Base-by-base conservation (phyloP, 2,888 invertebrate genomes). In the Fragum fragum region DNA sequence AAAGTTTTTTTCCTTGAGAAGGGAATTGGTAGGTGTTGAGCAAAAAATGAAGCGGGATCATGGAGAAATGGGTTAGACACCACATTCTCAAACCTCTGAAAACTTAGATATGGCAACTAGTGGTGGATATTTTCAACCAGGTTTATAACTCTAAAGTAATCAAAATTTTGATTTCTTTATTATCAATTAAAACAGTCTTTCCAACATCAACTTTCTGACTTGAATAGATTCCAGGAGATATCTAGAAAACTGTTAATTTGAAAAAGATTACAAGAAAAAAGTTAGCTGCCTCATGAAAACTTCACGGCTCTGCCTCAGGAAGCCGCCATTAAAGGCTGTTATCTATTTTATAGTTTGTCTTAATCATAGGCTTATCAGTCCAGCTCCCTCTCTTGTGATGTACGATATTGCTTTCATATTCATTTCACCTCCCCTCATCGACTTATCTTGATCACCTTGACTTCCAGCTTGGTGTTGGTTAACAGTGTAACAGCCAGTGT, bases 301-400 rank as follows among this genome's bases (percentile, higher is more conserved):
- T 55, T 72, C 57, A 57, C 59, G 57, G 57, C 29, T 72, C 72
- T 57, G 36, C 18, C 59, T 68, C 66, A 59, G 76, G 57, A 59
- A 76, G 47, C 53, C 23, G 70, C 74, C 72, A 82, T 82, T 82
- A 82, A 82, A 77, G 78, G 72, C 18, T 42, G 52, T 82, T 82
- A 82, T 82, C 81, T 75, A 61, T 59, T 82, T 71, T 78, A 78
- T 82, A 75, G 77, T 77, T 78, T 73, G 70, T 79, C 70, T 76
- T 78, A 83, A 79, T 79, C 83, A 79, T 69, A 18, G 26, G 39
- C 76, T 81, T 83, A 83, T 83, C 83, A 83, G 75, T 59, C 69
- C 70, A 68, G 55, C 69, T 69, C 47, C 39, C 69, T 76, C 55
- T 70, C 52, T 32, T 52, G 75, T 72, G 81, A 81, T 78, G 68